These are phyloP conservation scores for Drosophila ironensis DNA, from an alignment of 1,140 invertebrate species.

Conservation along the genomic window DNA sequence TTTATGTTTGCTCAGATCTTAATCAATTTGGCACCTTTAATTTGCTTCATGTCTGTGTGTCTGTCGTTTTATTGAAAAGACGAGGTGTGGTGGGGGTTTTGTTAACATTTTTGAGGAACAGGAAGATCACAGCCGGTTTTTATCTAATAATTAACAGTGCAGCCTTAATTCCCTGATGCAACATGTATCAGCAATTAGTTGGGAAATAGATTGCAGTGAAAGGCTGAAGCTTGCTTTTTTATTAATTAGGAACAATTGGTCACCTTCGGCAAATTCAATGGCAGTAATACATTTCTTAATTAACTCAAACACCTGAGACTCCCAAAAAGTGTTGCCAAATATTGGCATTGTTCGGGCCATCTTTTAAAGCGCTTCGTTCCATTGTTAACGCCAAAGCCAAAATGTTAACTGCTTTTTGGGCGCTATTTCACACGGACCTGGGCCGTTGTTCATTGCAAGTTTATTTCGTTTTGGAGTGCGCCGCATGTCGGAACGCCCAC, in stretches of 20 bases:
- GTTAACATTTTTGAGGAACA: constrained; percentile 1
- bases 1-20: constrained; percentile 33
- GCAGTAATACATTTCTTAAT: not conserved
- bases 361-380: constrained; percentile 1
- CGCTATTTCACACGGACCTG: constrained; percentile 23
- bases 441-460: constrained; percentile 17
- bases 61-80: not conserved
- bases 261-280: not conserved
- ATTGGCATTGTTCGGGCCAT: constrained; percentile 10
- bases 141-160: constrained; percentile 41
- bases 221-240: not conserved
- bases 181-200: not conserved
- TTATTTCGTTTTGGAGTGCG: constrained; percentile 26
- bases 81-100: too few species aligned
- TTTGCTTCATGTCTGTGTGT: constrained; percentile 25
- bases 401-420: constrained; percentile 39
- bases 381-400: constrained; percentile 24
- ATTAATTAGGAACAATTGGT: too few species aligned
- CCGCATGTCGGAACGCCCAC: constrained; percentile 23
- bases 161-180: constrained; percentile 52
- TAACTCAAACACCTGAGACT: not conserved
- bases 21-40: constrained; percentile 68
- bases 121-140: constrained; percentile 3
- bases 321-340: constrained; percentile 25
- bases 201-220: not conserved